Conservation (phyloP, 2,888 invertebrate species). For the Agapostemon virescens region DNA sequence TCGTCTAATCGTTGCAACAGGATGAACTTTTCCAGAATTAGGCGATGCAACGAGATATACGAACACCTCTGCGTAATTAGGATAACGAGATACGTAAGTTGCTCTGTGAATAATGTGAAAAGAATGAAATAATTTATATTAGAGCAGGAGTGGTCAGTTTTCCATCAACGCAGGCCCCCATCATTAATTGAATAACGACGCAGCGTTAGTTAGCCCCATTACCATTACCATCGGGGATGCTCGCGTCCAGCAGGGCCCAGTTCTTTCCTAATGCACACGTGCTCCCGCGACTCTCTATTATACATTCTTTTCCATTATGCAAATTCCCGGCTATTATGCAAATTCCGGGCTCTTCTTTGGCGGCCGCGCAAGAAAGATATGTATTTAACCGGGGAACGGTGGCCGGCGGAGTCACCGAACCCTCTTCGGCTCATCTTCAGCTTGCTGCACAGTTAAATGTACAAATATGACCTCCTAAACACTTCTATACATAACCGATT, state of each 20-base stretch:
- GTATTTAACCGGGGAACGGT: constrained; percentile 56
- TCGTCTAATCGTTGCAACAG: no score
- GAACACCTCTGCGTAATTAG: background rate
- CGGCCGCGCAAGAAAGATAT: constrained; percentile 54
- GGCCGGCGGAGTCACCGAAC: constrained; percentile 44
- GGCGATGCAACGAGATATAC: background rate
- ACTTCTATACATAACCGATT: no score
- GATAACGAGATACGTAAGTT: background rate
- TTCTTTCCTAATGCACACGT: constrained; percentile 57
- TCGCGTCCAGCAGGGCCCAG: constrained; percentile 38
- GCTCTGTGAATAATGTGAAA: background rate
- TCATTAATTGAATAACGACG: constrained; percentile 50
- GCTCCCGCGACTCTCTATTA: constrained; percentile 57
- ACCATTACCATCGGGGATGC: constrained; percentile 43
- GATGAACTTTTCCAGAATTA: background rate
- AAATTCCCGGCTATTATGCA: constrained; percentile 66
- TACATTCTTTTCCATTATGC: constrained; percentile 68
- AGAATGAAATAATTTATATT: background rate
- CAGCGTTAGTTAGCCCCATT: constrained; percentile 54
- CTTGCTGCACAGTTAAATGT: background rate
- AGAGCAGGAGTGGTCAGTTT: background rate
- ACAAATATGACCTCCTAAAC: background rate
- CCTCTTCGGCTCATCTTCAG: background rate
- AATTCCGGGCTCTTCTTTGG: constrained; percentile 55
- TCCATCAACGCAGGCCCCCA: background rate